Conservation (phyloP, 2,113 vertebrate genomes). For the Calidris pygmaea region DNA sequence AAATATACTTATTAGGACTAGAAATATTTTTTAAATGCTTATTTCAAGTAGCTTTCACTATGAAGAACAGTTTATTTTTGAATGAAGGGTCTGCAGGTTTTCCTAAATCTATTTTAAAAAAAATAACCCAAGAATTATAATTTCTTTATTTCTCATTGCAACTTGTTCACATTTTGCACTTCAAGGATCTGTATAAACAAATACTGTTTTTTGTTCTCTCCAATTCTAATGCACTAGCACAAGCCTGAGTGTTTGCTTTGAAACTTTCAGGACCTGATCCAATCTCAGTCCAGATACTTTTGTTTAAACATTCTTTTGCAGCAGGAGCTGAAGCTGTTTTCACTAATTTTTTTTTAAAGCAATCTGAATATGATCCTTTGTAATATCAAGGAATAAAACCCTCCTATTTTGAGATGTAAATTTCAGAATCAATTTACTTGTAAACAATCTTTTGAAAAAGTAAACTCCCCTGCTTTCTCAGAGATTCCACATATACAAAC, state of each 20-base stretch:
- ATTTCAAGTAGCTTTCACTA: not conserved
- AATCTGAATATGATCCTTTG: not conserved
- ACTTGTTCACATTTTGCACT: not conserved
- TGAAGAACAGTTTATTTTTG: not conserved
- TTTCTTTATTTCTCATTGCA: not conserved
- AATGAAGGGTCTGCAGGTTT: not conserved
- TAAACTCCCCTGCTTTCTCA: not conserved
- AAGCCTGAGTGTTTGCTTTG: not conserved
- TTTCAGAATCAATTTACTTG: not conserved
- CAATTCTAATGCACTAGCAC: not conserved
- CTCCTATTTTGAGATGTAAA: not conserved
- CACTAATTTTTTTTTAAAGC: not conserved
- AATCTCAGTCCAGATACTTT: not conserved
- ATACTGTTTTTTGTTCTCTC: not conserved
- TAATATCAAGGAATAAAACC: not conserved
- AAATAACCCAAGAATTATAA: not conserved
- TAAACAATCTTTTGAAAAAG: not conserved
- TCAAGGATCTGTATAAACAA: not conserved
- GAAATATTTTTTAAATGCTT: not conserved
- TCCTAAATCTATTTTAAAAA: not conserved
- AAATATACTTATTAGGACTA: not conserved
- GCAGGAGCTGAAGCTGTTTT: conserved; percentile 10
- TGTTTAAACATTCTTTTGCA: conserved; percentile 50
- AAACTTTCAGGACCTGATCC: not conserved
- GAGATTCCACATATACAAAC: not conserved